phyloP scores from a whole-genome alignment of 2,113 vertebrate species.

The Coracopsis vasa region DNA sequence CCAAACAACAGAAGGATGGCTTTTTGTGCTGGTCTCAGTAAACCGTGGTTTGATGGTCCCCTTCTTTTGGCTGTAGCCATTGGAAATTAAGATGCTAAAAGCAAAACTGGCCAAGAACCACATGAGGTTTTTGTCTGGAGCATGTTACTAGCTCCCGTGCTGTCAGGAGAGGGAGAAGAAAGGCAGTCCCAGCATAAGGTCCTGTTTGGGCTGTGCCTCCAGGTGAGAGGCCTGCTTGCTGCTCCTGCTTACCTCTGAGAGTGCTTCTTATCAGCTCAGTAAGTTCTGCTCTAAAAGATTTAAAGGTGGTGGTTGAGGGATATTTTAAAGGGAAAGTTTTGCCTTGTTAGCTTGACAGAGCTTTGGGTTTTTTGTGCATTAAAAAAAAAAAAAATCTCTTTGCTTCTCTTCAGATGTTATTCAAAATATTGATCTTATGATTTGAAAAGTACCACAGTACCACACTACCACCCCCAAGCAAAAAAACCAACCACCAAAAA shows the following conservation, averaged over 20 bases:
- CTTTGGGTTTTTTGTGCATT: neutral
- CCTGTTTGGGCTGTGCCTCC: neutral
- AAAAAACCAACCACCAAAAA: neutral
- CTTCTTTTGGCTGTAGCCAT: neutral
- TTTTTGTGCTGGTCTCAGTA: neutral
- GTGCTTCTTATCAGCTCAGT: neutral
- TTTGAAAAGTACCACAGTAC: neutral
- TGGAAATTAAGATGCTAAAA: slow-evolving; percentile 34
- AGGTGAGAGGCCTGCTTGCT: neutral
- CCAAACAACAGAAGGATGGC: neutral
- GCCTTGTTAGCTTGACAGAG: neutral
- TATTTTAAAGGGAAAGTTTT: neutral
- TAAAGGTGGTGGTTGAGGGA: neutral
- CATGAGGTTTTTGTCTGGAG: neutral
- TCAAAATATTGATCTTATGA: neutral
- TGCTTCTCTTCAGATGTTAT: neutral
- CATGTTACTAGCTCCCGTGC: neutral
- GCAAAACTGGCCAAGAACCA: neutral
- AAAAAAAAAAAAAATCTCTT: neutral
- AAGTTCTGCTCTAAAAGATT: neutral
- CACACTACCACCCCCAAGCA: neutral
- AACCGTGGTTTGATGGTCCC: neutral
- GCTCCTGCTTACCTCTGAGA: neutral
- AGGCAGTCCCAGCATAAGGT: neutral
- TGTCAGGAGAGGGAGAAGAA: neutral